Percentiles rank a stretch among this genome's conserved stretches.
Evolutionary conservation across 2,113 vertebrate genomes (phyloP).

Genomic region (Saguinus imperator): DNA sequence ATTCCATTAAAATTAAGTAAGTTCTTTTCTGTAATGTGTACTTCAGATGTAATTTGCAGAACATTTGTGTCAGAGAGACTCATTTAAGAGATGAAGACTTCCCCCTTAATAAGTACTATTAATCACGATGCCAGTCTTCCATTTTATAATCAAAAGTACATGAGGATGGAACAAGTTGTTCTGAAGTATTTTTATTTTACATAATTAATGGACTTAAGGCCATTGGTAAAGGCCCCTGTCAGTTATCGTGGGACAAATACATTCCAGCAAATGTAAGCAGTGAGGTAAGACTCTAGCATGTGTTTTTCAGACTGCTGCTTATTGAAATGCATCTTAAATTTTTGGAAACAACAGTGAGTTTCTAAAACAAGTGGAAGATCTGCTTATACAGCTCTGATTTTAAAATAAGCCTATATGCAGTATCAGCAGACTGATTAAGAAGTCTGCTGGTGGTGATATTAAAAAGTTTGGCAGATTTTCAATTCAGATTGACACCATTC

Average conservation of each 20-base stretch:
- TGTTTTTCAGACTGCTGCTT: conserved; percentile 45
- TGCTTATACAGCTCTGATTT: conserved; percentile 35
- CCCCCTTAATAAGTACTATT: conserved; percentile 60
- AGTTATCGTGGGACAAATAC: background rate
- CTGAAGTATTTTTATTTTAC: conserved; percentile 70
- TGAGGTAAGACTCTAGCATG: background rate
- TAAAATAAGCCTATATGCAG: conserved; percentile 15
- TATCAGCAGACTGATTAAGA: conserved; percentile 69
- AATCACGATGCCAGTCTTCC: conserved; percentile 41
- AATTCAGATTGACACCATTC: conserved; percentile 75
- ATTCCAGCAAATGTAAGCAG: background rate
- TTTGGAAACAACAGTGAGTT: conserved; percentile 49
- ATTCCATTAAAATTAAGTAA: conserved; percentile 55
- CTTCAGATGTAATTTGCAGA: conserved; percentile 66
- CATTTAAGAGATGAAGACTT: conserved; percentile 38
- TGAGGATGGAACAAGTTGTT: conserved; percentile 10
- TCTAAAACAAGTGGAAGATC: conserved; percentile 43
- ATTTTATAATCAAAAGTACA: conserved; percentile 59
- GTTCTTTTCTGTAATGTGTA: conserved; percentile 47
- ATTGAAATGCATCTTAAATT: conserved; percentile 6
- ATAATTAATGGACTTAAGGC: conserved; percentile 49
- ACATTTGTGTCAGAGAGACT: conserved; percentile 55
- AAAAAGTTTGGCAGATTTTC: conserved; percentile 74
- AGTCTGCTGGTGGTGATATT: conserved; percentile 59
- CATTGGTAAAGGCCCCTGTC: conserved; percentile 38